phyloP scores from a whole-genome alignment of 1,140 invertebrate species.

The Octopus sinensis region DNA sequence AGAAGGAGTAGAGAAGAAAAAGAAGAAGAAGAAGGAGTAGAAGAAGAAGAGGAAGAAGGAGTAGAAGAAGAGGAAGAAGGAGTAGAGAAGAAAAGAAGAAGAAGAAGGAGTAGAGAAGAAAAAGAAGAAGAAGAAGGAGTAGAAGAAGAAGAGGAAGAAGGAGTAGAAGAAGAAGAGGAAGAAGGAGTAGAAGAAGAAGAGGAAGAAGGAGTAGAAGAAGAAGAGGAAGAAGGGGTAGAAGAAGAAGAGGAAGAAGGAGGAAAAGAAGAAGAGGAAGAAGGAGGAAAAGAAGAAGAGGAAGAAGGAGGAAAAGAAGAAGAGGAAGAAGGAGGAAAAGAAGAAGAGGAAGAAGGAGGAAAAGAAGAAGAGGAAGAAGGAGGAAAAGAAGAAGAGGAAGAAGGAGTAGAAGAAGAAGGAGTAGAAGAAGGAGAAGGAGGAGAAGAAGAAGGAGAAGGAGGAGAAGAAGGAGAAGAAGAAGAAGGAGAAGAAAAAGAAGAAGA shows the following conservation, averaged over 20 bases:
- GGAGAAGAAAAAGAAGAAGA: not conserved
- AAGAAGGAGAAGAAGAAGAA: not conserved
- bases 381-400: not conserved
- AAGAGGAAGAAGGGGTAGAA: not conserved
- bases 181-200: not conserved
- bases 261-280: not conserved
- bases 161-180: not conserved
- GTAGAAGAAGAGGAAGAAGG: not conserved
- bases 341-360: not conserved
- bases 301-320: not conserved
- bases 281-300: not conserved
- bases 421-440: not conserved
- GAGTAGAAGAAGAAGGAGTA: not conserved
- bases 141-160: not conserved
- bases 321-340: not conserved
- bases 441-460: not conserved
- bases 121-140: not conserved
- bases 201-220: not conserved
- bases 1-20: not conserved
- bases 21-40: not conserved
- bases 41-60: not conserved
- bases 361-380: not conserved
- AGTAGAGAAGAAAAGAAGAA: not conserved
- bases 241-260: not conserved
- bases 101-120: not conserved